Percentiles rank a stretch among this genome's conserved stretches.
Conservation (phyloP, 2,797 vertebrate genomes). For the Lycodopsis pacificus region DNA sequence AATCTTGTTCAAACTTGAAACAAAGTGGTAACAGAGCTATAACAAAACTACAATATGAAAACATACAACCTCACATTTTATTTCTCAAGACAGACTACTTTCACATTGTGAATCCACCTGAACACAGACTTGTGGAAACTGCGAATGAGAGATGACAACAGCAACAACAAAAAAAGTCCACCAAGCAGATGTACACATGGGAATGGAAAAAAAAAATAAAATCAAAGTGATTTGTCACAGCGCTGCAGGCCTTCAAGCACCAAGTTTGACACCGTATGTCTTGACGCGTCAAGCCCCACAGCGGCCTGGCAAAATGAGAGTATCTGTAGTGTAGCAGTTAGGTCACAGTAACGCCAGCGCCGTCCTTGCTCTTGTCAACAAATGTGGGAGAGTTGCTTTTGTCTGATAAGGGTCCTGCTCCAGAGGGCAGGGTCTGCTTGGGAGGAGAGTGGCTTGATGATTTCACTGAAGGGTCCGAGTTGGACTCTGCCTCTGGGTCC, state of each 20-base stretch:
- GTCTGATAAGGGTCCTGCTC: slow-evolving; percentile 85
- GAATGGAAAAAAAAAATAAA: slow-evolving; percentile 46
- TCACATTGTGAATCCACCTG: slow-evolving; percentile 67
- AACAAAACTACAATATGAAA: slow-evolving; percentile 67
- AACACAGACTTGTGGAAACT: slow-evolving; percentile 54
- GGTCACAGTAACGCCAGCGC: slow-evolving; percentile 88
- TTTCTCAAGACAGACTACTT: slow-evolving; percentile 68
- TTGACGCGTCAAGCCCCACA: slow-evolving; percentile 30
- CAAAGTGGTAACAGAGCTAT: slow-evolving; percentile 60
- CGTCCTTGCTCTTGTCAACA: slow-evolving; percentile 93
- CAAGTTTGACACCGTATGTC: slow-evolving; percentile 34
- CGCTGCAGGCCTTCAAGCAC: slow-evolving; percentile 61
- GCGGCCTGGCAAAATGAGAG: slow-evolving; percentile 39
- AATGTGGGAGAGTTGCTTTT: slow-evolving; percentile 86
- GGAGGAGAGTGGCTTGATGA: slow-evolving; percentile 85
- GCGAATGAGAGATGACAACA: slow-evolving; percentile 40
- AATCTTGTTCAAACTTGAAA: slow-evolving; percentile 64
- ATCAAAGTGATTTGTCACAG: slow-evolving; percentile 65
- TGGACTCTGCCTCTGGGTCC: slow-evolving; percentile 90
- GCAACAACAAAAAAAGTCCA: slow-evolving; percentile 41
- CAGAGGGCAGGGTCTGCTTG: slow-evolving; percentile 84
- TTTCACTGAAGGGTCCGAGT: slow-evolving; percentile 88
- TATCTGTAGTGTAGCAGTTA: slow-evolving; percentile 76
- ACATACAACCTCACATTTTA: slow-evolving; percentile 73
- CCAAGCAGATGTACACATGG: slow-evolving; percentile 52